Conservation (phyloP, 1,140 invertebrate species). For the Aleiodes sp. region DNA sequence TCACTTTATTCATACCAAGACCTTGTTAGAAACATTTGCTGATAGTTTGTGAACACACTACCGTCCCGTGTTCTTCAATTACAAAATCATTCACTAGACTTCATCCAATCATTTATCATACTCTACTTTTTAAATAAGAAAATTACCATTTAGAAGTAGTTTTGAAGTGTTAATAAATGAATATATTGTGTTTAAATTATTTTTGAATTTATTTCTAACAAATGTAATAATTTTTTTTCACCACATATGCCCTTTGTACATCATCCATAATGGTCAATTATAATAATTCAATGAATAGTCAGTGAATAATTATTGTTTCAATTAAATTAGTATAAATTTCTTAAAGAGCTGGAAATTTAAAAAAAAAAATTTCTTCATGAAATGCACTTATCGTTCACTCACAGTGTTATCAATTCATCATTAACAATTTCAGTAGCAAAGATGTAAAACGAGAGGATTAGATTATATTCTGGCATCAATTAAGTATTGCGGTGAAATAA, state of each 20-base stretch:
- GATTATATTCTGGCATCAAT: too few relatives aligned
- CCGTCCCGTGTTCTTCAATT: not conserved
- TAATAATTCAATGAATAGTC: not conserved
- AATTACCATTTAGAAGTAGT: not conserved
- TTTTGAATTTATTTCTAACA: not conserved
- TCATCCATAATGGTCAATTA: constrained; percentile 27
- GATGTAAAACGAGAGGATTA: too few relatives aligned
- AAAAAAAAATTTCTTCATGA: too few relatives aligned
- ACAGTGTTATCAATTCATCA: too few relatives aligned
- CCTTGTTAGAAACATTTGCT: constrained; percentile 2
- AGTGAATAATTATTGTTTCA: not conserved
- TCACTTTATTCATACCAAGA: not conserved
- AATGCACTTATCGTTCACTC: too few relatives aligned
- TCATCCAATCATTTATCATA: not conserved
- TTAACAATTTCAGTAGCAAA: too few relatives aligned
- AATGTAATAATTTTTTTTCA: constrained; percentile 13
- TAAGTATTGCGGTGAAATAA: too few relatives aligned
- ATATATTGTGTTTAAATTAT: not conserved
- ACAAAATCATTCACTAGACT: not conserved
- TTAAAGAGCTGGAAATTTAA: too few relatives aligned
- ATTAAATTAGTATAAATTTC: too few relatives aligned
- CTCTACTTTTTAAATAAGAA: not conserved
- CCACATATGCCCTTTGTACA: constrained; percentile 32
- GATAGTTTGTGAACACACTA: not conserved
- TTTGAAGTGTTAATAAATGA: not conserved